Evolutionary conservation across 2,888 invertebrate species (phyloP), one percentile per base, ranked within the genome.

Genomic region (Brenthis hecate): DNA sequence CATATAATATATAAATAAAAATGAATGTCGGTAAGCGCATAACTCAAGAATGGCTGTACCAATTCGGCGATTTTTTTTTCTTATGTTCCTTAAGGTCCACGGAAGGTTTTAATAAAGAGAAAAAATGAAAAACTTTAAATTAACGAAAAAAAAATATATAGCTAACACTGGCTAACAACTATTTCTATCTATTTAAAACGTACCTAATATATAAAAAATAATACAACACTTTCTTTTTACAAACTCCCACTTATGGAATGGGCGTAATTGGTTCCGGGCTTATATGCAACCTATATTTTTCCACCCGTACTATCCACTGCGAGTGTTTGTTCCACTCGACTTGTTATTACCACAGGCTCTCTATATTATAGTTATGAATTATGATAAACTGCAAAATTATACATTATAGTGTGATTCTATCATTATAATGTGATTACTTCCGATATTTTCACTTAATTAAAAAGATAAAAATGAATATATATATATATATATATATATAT

Each of bases 241-340:
- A 53, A 61, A 32, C 47, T 47, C 60, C 23, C 56, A 32, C 28
- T 28, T 28, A 36, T 56, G 16, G 48, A 61, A 61, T 55, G 61
- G 36, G 50, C 32, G 51, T 62, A 72, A 72, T 71, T 19, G 61
- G 69, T 75, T 75, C 72, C 72, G 71, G 69, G 56, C 67, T 65
- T 50, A 55, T 68, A 43, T 43, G 8, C 36, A 73, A 68, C 70
- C 67, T 67, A 63, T 70, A 73, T 75, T 73, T 74, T 72, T 65
- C 65, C 63, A 43, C 36, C 36, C 8, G 36, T 8, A 43, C 36
- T 43, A 43, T 11, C 36, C 13, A 32, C 61, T 55, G 36, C 50
- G 32, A 14, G 47, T 19, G 69, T 69, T 56, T 66, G 58, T 69
- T 72, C 68, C 70, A 68, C 64, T 71, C 66, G 66, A 65, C 47